A percentile compares a stretch with the other conserved stretches of the same genome.
Conservation (phyloP, 2,888 invertebrate genomes). For the Apodemia zela region DNA sequence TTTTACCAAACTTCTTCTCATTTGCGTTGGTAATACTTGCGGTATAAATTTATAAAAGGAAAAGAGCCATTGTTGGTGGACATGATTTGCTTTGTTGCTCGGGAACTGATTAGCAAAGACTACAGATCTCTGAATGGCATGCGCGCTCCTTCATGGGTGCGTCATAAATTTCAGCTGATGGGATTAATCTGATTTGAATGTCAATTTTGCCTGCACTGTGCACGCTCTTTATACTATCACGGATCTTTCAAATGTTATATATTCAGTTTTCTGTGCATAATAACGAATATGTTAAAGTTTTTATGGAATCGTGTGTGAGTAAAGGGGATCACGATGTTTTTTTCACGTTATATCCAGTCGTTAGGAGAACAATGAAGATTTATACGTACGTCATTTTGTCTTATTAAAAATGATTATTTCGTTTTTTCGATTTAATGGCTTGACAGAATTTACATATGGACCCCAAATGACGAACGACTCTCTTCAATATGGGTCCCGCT, state of each 20-base stretch:
- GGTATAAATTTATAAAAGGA: constrained; percentile 37
- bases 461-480: constrained; percentile 27
- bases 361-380: constrained; percentile 59
- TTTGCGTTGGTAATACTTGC: not conserved
- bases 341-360: constrained; percentile 42
- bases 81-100: constrained; percentile 48
- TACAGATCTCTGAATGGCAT: constrained; percentile 66
- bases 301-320: constrained; percentile 39
- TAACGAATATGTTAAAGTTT: constrained; percentile 55
- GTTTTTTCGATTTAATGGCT: constrained; percentile 38
- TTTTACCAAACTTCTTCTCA: not conserved
- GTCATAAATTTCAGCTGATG: constrained; percentile 81
- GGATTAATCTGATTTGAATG: constrained; percentile 81
- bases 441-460: constrained; percentile 28
- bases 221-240: constrained; percentile 67
- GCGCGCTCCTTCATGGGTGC: constrained; percentile 61
- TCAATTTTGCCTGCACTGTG: constrained; percentile 74
- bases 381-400: constrained; percentile 59
- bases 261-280: constrained; percentile 43
- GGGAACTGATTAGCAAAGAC: constrained; percentile 64
- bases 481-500: constrained; percentile 24
- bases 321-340: constrained; percentile 40
- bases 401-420: constrained; percentile 57
- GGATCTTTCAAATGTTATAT: constrained; percentile 50
- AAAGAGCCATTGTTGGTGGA: constrained; percentile 34